Evolutionary conservation across 2,797 vertebrate species (phyloP), one percentile per base, ranked within the genome.

Genomic region (Masticophis lateralis): DNA sequence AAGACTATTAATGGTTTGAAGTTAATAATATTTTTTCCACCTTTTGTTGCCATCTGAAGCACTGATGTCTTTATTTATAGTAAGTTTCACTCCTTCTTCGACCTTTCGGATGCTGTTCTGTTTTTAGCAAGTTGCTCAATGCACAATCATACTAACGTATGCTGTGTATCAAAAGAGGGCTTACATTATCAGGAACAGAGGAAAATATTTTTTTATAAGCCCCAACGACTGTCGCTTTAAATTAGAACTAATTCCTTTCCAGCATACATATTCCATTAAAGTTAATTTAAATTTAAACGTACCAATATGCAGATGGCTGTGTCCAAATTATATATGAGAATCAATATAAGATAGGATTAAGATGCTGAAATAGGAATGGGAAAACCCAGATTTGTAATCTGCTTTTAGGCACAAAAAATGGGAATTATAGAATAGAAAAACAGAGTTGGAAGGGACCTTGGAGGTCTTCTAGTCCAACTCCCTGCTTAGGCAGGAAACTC

Each of bases 181-280:
- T 61, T 69, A 61, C 61, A n/a, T 47, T 74, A 87, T 90, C 90
- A 92, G n/a, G 27, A 60, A 79, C 14, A 79, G 57, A 92, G 69
- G 63, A 56, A 79, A 37, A 61, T 32, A 2, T n/a, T 53, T 92
- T 66, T 79, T n/a, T 53, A 74, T 22, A 43, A 37, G 12, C n/a
- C 60, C 55, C 16, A 32, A 74, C 13, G 53, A 59, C 18, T 74
- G 13, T 86, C 16, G 5, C n/a, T 94, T 87, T 22, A 90, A 92
- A 92, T 94, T 14, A 91, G 32, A 14, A 86, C 60, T 0, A 55
- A 79, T 94, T 94, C 61, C 92, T 86, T 12, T 74, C 25, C 28
- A 60, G 1, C n/a, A 86, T 27, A 28, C 16, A 28, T 74, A 91
- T 92, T 92, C 90, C 3, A 66, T 16, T 93, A 87, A 91, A 91